phyloP scores from a whole-genome alignment of 2,797 vertebrate species.

The Artibeus lituratus region DNA sequence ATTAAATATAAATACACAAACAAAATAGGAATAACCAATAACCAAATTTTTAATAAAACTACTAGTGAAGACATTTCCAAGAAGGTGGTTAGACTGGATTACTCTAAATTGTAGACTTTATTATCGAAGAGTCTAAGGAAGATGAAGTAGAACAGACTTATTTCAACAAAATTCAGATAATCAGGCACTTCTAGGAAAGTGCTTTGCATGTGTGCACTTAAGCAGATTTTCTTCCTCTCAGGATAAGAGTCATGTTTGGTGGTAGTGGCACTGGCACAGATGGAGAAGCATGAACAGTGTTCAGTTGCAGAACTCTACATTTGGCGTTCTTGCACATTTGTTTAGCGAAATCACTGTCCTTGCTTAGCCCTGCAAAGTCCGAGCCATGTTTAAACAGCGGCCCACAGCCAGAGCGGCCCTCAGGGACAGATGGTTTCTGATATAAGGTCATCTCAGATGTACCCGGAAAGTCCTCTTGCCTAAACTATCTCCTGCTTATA shows the following conservation, averaged over 20 bases:
- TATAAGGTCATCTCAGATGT: not conserved
- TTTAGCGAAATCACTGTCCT: slow-evolving; percentile 33
- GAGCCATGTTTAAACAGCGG: not conserved
- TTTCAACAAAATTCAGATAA: not conserved
- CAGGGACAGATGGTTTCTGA: not conserved
- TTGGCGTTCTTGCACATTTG: not conserved
- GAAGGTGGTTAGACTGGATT: not conserved
- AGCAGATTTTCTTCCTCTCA: not conserved
- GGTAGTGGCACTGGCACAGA: not conserved
- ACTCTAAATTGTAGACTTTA: not conserved
- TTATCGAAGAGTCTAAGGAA: not conserved
- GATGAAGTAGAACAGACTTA: not conserved
- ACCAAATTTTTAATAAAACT: not conserved
- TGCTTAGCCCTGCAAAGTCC: not conserved
- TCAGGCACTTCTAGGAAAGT: not conserved
- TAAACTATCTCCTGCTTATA: not conserved
- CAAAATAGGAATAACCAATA: not conserved
- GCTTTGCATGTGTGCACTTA: not conserved
- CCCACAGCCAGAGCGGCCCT: not conserved
- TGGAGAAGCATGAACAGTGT: not conserved
- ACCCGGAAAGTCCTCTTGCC: not conserved
- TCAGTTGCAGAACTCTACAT: not conserved
- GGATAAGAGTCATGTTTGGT: not conserved
- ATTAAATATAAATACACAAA: not conserved
- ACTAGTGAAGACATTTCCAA: not conserved